Evolutionary conservation across 2,888 invertebrate species (phyloP).

Genomic region (Lithophane ornitopus): DNA sequence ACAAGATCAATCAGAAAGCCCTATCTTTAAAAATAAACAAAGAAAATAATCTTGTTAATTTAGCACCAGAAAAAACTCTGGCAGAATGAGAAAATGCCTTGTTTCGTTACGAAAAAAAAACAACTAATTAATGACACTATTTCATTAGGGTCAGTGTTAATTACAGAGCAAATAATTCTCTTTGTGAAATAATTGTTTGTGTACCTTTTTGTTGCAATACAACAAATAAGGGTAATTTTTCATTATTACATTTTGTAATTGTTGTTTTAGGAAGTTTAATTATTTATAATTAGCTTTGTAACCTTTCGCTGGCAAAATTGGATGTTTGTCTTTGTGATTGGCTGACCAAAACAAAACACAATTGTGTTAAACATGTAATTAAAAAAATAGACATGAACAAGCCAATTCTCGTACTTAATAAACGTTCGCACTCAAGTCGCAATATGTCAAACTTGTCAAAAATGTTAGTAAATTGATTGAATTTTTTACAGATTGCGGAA

Average conservation of each 20-base stretch:
- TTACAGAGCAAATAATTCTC: conserved; percentile 65
- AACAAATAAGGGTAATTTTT: conserved; percentile 45
- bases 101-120: conserved; percentile 62
- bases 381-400: neutral
- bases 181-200: conserved; percentile 58
- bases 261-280: conserved; percentile 33
- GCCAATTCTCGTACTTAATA: no score
- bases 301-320: conserved; percentile 12
- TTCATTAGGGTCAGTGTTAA: conserved; percentile 70
- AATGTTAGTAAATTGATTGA: no score
- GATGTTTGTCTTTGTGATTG: neutral
- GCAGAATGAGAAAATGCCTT: conserved; percentile 51
- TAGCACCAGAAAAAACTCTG: conserved; percentile 53
- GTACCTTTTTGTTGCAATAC: conserved; percentile 41
- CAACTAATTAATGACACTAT: conserved; percentile 72
- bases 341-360: neutral
- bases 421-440: no score
- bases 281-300: conserved; percentile 27
- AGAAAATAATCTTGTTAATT: conserved; percentile 63
- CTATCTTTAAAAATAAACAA: conserved; percentile 56
- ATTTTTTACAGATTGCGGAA: no score
- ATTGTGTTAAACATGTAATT: neutral
- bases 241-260: conserved; percentile 29
- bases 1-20: conserved; percentile 43
- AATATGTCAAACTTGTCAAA: no score